phyloP scores from a whole-genome alignment of 2,113 vertebrate species.

The Pheucticus melanocephalus region DNA sequence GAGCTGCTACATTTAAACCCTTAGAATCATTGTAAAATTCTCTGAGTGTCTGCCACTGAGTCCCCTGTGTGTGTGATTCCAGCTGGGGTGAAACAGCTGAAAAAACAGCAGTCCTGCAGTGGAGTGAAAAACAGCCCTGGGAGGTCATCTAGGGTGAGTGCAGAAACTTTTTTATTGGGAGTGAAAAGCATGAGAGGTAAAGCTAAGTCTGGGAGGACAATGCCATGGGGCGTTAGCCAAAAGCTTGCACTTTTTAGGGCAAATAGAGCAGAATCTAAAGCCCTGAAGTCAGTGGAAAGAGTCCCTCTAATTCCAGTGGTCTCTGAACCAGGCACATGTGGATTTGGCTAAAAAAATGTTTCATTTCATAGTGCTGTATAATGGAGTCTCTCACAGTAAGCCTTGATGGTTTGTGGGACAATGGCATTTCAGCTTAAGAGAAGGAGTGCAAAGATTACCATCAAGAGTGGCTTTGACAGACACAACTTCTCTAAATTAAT shows the following conservation, averaged over 20 bases:
- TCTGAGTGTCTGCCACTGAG: background rate
- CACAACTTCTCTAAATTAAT: constrained; percentile 34
- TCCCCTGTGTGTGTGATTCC: background rate
- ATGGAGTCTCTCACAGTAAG: background rate
- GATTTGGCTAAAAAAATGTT: constrained; percentile 36
- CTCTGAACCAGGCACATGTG: background rate
- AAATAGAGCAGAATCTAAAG: background rate
- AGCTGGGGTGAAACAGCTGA: background rate
- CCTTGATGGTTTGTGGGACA: constrained; percentile 2
- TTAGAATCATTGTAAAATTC: background rate
- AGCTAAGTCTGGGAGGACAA: background rate
- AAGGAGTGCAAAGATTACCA: background rate
- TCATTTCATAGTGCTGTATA: background rate
- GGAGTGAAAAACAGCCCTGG: background rate
- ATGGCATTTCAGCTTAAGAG: constrained; percentile 6
- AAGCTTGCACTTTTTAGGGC: background rate
- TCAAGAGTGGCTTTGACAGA: constrained; percentile 18
- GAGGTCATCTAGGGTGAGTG: background rate
- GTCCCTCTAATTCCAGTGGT: constrained; percentile 27
- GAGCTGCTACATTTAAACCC: background rate
- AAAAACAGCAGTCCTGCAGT: background rate
- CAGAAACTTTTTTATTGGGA: background rate
- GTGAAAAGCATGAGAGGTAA: background rate
- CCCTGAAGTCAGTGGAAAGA: constrained; percentile 28
- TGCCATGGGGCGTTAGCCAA: background rate